phyloP scores from a whole-genome alignment of 2,797 vertebrate genomes.

The Pristis pectinata region DNA sequence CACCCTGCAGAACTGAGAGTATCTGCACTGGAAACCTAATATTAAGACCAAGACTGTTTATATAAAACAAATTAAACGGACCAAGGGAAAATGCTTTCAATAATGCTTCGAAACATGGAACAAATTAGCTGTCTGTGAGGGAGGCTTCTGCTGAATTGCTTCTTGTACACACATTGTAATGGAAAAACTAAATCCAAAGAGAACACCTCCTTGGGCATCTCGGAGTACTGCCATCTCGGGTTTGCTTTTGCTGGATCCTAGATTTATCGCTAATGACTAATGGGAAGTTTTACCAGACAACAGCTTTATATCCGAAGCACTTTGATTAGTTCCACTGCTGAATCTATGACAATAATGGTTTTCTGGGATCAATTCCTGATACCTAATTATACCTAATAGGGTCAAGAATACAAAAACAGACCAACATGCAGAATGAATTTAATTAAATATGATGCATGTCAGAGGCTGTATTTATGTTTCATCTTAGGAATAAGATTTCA shows the following conservation, averaged over 20 bases:
- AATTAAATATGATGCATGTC: background rate
- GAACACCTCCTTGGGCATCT: background rate
- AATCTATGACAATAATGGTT: background rate
- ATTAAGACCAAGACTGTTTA: background rate
- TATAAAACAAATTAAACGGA: background rate
- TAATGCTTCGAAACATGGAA: background rate
- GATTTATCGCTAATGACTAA: background rate
- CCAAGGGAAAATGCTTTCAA: background rate
- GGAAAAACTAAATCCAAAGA: background rate
- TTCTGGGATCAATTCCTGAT: background rate
- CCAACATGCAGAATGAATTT: background rate
- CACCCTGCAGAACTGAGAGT: background rate
- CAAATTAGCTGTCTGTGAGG: background rate
- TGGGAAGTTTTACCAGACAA: background rate
- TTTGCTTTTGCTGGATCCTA: background rate
- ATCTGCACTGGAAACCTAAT: background rate
- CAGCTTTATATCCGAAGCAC: background rate
- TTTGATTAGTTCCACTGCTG: background rate
- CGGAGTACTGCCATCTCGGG: background rate
- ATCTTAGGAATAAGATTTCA: background rate
- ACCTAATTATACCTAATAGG: slow-evolving; percentile 23
- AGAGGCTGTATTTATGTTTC: background rate
- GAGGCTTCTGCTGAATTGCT: background rate
- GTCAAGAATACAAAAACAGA: background rate
- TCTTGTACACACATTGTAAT: background rate